Conservation (phyloP, 1,140 invertebrate species). For the Euwallacea fornicatus region DNA sequence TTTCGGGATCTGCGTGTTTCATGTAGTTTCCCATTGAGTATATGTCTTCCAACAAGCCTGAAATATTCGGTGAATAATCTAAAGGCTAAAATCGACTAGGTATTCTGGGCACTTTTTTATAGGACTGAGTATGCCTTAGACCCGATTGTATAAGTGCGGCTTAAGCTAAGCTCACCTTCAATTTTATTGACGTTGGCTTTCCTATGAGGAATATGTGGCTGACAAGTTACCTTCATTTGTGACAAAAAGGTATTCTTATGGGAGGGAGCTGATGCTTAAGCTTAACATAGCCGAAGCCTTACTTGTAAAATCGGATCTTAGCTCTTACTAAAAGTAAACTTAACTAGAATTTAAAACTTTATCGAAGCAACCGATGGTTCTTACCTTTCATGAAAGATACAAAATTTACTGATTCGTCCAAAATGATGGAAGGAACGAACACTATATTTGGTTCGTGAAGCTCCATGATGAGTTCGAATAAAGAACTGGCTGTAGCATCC, state of each 20-base stretch:
- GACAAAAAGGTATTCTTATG: too few relatives aligned
- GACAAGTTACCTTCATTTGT: too few relatives aligned
- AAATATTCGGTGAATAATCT: neutral
- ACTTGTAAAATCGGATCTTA: too few relatives aligned
- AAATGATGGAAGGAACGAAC: constrained; percentile 65
- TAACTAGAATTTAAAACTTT: neutral
- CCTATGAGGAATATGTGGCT: too few relatives aligned
- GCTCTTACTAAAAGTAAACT: too few relatives aligned
- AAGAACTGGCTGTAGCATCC: constrained; percentile 53
- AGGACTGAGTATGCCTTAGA: too few relatives aligned
- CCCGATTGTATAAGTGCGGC: too few relatives aligned
- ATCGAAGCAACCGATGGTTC: neutral
- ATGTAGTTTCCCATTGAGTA: constrained; percentile 44
- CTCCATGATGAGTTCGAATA: constrained; percentile 67
- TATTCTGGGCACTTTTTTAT: neutral
- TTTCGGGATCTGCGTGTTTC: constrained; percentile 39
- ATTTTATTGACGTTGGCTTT: too few relatives aligned
- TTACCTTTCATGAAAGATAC: constrained; percentile 33
- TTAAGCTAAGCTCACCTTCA: too few relatives aligned
- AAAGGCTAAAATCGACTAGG: too few relatives aligned
- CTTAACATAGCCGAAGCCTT: too few relatives aligned
- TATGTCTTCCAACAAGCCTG: constrained; percentile 44
- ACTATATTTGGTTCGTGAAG: constrained; percentile 64
- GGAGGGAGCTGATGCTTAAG: too few relatives aligned
- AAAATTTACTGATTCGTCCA: constrained; percentile 62